phyloP scores from a whole-genome alignment of 2,888 invertebrate species.

The Cordilura impudica region DNA sequence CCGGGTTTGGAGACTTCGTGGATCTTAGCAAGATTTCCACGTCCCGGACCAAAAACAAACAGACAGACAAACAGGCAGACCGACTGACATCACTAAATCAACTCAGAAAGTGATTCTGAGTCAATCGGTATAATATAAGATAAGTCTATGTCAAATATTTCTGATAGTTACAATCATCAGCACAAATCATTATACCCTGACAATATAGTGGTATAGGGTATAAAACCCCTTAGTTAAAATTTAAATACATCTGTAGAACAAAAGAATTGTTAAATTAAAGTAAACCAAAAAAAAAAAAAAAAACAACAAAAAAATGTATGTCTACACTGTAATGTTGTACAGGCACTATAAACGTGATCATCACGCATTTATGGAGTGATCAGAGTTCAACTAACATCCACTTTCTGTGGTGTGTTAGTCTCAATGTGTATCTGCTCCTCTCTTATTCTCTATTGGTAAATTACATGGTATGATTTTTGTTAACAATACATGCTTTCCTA shows the following conservation, averaged over 20 bases:
- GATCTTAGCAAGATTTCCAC: no score
- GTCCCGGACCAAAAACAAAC: no score
- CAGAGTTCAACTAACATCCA: conserved; percentile 50
- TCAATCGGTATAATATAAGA: no score
- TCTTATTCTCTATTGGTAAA: conserved; percentile 17
- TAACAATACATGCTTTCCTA: conserved; percentile 1
- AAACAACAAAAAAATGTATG: conserved; percentile 25
- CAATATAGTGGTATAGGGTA: no score
- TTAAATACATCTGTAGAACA: conserved; percentile 22
- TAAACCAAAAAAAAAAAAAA: conserved; percentile 51
- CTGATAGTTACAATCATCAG: no score
- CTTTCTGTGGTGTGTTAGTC: conserved; percentile 18
- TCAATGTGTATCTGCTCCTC: conserved; percentile 16
- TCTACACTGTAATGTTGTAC: conserved; percentile 52
- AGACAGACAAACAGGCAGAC: no score
- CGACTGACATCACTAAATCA: no score
- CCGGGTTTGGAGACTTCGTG: no score
- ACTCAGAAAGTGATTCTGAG: no score
- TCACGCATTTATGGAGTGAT: conserved; percentile 68
- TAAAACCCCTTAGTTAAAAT: no score
- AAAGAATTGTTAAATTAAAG: conserved; percentile 29
- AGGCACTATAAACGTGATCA: conserved; percentile 65
- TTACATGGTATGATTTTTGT: conserved; percentile 6
- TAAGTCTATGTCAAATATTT: no score
- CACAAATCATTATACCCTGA: no score